A percentile compares a stretch with the other conserved stretches of the same genome.
phyloP scores from a whole-genome alignment of 2,888 invertebrate genomes.

The Oxystoma pomonae region DNA sequence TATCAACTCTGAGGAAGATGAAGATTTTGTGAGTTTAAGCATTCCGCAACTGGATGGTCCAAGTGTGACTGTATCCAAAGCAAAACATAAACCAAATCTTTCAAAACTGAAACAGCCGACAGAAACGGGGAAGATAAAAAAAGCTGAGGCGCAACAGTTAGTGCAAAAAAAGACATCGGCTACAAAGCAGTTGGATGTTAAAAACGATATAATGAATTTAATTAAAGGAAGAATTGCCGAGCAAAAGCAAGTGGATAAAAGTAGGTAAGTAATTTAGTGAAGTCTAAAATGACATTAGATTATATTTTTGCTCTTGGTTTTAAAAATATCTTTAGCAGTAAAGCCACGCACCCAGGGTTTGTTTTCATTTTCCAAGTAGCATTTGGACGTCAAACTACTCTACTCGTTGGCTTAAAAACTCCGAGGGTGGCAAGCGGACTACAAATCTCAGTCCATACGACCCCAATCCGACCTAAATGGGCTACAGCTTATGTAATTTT shows the following conservation, averaged over 20 bases:
- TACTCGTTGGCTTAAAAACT: too few relatives aligned
- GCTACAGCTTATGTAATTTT: too few relatives aligned
- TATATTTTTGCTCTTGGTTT: too few relatives aligned
- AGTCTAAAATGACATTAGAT: too few relatives aligned
- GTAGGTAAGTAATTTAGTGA: conserved; percentile 31
- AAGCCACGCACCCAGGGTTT: too few relatives aligned
- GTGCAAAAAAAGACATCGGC: conserved; percentile 24
- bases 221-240: conserved; percentile 52
- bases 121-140: conserved; percentile 30
- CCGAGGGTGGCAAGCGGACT: too few relatives aligned
- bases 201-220: conserved; percentile 51
- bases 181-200: conserved; percentile 43
- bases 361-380: too few relatives aligned
- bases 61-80: conserved; percentile 22
- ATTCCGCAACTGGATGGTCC: conserved; percentile 31
- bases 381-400: too few relatives aligned
- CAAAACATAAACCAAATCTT: conserved; percentile 35
- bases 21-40: not conserved
- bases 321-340: too few relatives aligned
- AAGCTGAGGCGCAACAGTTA: conserved; percentile 1
- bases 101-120: too few relatives aligned
- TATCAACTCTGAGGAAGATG: not conserved
- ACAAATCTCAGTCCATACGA: too few relatives aligned
- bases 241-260: conserved; percentile 47
- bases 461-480: too few relatives aligned